Evolutionary conservation across 2,797 vertebrate species (phyloP).

Genomic region (Geotria australis): DNA sequence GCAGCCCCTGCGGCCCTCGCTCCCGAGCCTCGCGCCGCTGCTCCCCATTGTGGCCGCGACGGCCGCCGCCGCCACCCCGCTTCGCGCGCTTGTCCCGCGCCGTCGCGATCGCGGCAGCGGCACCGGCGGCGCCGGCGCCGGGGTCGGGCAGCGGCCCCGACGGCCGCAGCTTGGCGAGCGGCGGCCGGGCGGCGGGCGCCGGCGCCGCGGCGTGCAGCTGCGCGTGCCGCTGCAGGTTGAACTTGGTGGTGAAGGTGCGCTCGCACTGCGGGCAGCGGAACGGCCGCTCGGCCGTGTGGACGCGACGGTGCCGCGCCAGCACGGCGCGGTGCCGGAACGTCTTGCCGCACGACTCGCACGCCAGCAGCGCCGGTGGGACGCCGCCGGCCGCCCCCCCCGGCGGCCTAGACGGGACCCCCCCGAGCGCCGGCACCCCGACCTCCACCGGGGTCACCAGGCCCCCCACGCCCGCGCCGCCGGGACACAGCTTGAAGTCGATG

Average conservation of each 20-base stretch:
- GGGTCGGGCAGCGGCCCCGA: no score
- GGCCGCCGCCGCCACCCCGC: slow-evolving; percentile 11
- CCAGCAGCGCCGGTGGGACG: slow-evolving; percentile 9
- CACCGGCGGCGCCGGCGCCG: no score
- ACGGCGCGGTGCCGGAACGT: slow-evolving; percentile 63
- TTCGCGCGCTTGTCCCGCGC: not conserved
- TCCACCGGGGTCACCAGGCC: not conserved
- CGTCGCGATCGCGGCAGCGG: no score
- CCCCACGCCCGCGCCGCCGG: slow-evolving; percentile 10
- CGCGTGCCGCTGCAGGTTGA: not conserved
- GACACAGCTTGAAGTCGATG: slow-evolving; percentile 52
- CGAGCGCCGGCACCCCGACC: no score
- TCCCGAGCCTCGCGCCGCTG: slow-evolving; percentile 4
- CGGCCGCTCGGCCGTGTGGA: slow-evolving; percentile 20
- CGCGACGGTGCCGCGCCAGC: slow-evolving; percentile 52
- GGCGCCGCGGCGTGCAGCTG: no score
- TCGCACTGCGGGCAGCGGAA: not conserved
- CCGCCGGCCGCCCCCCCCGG: slow-evolving; percentile 1
- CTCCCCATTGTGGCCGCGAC: slow-evolving; percentile 4
- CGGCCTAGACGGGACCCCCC: no score
- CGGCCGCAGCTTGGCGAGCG: no score
- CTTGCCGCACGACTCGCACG: slow-evolving; percentile 57
- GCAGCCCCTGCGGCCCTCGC: slow-evolving; percentile 5
- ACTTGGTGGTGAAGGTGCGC: not conserved
- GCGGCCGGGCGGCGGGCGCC: no score